phyloP scores from a whole-genome alignment of 2,113 vertebrate species.

The Anhinga rufa region DNA sequence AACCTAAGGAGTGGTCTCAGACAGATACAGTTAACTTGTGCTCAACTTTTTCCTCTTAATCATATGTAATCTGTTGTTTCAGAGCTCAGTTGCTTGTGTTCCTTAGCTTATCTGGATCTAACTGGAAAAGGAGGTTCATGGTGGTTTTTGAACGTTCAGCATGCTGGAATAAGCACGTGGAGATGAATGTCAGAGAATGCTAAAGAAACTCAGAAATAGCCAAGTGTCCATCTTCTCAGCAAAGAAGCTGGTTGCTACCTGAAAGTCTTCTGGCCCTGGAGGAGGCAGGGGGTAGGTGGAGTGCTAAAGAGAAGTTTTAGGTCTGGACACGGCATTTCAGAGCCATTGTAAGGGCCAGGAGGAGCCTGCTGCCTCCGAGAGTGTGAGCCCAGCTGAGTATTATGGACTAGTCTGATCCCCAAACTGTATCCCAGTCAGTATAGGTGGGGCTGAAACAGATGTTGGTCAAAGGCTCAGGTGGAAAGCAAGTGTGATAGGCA shows the following conservation, averaged over 20 bases:
- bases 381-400: not conserved
- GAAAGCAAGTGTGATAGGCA: not conserved
- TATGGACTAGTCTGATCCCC: not conserved
- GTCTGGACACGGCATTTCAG: not conserved
- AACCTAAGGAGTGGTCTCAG: not conserved
- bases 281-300: not conserved
- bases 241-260: not conserved
- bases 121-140: not conserved
- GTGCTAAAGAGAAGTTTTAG: not conserved
- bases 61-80: not conserved
- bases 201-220: not conserved
- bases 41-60: not conserved
- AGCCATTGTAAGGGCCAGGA: not conserved
- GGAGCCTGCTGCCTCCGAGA: not conserved
- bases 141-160: not conserved
- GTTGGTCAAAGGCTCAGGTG: not conserved
- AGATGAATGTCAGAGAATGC: not conserved
- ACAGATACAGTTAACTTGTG: not conserved
- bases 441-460: not conserved
- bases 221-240: not conserved
- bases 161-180: not conserved
- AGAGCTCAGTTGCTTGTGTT: not conserved
- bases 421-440: not conserved
- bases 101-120: not conserved
- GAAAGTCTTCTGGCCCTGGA: not conserved